Evolutionary conservation across 1,140 invertebrate genomes (phyloP).

Genomic region (Stegodyphus mimosarum): DNA sequence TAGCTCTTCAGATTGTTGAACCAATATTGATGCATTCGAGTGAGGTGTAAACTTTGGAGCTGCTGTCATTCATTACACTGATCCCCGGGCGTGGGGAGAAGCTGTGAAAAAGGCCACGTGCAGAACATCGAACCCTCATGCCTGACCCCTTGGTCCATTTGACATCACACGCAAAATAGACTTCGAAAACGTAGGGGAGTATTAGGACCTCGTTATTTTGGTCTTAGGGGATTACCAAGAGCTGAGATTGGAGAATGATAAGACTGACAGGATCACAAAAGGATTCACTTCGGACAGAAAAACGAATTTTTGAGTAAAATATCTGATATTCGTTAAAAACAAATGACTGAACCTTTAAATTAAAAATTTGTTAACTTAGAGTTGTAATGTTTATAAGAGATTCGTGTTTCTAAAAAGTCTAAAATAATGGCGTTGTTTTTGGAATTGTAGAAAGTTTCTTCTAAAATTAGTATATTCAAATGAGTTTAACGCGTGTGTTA

Average conservation of each 20-base stretch:
- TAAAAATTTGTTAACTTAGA: background rate
- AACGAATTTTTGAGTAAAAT: background rate
- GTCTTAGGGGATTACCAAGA: conserved; percentile 40
- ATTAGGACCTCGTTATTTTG: conserved; percentile 49
- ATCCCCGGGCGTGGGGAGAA: background rate
- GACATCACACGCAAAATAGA: conserved; percentile 53
- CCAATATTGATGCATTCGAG: background rate
- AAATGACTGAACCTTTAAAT: background rate
- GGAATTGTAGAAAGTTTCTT: background rate
- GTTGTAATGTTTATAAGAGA: too few relatives aligned
- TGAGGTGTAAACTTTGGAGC: background rate
- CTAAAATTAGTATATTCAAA: background rate
- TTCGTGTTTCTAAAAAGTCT: background rate
- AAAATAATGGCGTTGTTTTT: background rate
- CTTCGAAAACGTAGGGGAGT: conserved; percentile 31
- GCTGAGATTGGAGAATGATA: conserved; percentile 35
- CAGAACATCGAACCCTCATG: conserved; percentile 14
- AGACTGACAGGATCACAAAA: background rate
- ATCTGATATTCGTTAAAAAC: background rate
- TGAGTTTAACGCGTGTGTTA: too few relatives aligned
- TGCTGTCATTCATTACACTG: conserved; percentile 20
- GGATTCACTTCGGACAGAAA: background rate
- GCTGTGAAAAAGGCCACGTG: conserved; percentile 44
- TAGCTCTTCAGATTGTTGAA: background rate
- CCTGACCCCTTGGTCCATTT: conserved; percentile 37